Conservation (phyloP, 2,888 invertebrate genomes). For the Rutpela maculata region DNA sequence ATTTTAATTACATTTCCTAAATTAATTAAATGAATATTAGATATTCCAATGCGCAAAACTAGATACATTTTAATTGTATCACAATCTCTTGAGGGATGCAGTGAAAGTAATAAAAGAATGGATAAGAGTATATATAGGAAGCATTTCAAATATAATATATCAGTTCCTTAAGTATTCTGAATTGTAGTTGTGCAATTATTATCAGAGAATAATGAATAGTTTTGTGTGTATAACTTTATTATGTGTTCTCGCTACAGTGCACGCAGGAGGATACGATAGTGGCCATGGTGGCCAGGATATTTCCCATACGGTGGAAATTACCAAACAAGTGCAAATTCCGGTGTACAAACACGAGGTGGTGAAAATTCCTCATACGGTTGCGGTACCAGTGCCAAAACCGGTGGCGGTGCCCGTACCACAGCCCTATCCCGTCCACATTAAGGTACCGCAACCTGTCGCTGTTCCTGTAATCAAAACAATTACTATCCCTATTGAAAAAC, state of each 20-base stretch:
- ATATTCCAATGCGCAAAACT: not conserved
- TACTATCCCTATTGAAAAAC: constrained; percentile 82
- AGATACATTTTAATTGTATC: constrained; percentile 14
- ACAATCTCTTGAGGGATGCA: constrained; percentile 58
- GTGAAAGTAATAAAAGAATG: constrained; percentile 66
- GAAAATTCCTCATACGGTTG: constrained; percentile 73
- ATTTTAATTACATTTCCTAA: constrained; percentile 2
- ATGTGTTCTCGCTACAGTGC: constrained; percentile 65
- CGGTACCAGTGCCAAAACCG: constrained; percentile 82
- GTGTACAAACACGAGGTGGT: constrained; percentile 75
- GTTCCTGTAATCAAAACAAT: constrained; percentile 83
- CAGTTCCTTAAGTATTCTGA: constrained; percentile 60
- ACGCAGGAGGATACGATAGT: constrained; percentile 66
- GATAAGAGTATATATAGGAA: constrained; percentile 63
- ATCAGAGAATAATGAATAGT: constrained; percentile 68
- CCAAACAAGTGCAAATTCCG: constrained; percentile 79
- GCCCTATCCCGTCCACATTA: constrained; percentile 82
- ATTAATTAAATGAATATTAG: constrained; percentile 3
- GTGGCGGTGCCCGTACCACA: constrained; percentile 82
- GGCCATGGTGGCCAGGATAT: constrained; percentile 70
- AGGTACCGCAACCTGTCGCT: constrained; percentile 82
- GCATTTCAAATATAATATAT: constrained; percentile 61
- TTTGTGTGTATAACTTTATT: constrained; percentile 68
- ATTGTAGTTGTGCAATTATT: not conserved
- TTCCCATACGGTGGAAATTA: constrained; percentile 81